Conservation (phyloP, 1,140 invertebrate genomes). For the Ceratosolen fusciceps region DNA sequence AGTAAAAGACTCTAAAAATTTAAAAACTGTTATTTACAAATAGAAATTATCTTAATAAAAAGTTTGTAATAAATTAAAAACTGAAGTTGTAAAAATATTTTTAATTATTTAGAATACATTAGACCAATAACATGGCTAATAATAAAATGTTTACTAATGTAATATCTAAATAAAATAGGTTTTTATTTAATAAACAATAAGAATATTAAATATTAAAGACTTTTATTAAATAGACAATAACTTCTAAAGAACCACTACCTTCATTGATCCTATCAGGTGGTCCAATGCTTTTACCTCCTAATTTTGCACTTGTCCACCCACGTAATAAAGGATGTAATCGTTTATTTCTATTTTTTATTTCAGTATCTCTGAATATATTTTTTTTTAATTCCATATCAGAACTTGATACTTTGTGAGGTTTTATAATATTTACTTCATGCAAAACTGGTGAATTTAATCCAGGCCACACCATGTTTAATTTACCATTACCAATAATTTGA, state of each 20-base stretch:
- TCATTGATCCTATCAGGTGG: slow-evolving; percentile 87
- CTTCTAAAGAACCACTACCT: slow-evolving; percentile 70
- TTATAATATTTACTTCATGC: slow-evolving; percentile 81
- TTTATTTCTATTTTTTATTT: slow-evolving; percentile 74
- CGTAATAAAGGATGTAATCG: slow-evolving; percentile 85
- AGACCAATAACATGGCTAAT: too few species aligned
- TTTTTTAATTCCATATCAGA: slow-evolving; percentile 80
- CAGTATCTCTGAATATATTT: slow-evolving; percentile 80
- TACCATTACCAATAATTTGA: slow-evolving; percentile 90
- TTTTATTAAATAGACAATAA: too few species aligned
- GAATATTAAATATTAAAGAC: too few species aligned
- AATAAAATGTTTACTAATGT: too few species aligned
- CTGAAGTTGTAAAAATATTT: too few species aligned
- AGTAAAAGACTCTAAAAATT: slow-evolving; percentile 79
- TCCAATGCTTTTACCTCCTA: slow-evolving; percentile 88
- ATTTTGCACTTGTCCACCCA: slow-evolving; percentile 88
- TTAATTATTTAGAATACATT: too few species aligned
- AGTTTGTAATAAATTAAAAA: too few species aligned
- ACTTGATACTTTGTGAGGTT: slow-evolving; percentile 80
- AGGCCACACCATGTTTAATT: slow-evolving; percentile 90
- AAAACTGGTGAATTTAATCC: slow-evolving; percentile 89
- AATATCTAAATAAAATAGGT: too few species aligned
- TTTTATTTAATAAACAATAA: too few species aligned
- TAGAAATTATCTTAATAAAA: slow-evolving; percentile 24
- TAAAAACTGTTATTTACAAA: too few species aligned